These are phyloP conservation scores for Chaetura pelagica DNA, from an alignment of 2,113 vertebrate species.

Conservation along the genomic window DNA sequence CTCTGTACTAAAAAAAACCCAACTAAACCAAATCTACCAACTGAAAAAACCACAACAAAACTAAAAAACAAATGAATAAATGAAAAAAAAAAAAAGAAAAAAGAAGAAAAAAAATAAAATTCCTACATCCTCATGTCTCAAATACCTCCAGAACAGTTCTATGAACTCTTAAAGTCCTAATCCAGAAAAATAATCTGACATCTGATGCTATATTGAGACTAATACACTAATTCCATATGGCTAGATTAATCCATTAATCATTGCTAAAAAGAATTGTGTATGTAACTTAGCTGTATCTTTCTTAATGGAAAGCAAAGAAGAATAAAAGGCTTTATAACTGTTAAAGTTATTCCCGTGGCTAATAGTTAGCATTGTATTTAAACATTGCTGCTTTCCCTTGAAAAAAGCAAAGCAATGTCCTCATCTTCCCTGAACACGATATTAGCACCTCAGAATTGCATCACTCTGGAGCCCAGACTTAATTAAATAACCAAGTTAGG, in stretches of 20 bases:
- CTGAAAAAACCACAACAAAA: too few species aligned
- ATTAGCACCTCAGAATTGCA: neutral
- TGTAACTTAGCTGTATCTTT: constrained; percentile 5
- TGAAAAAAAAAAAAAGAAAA: too few species aligned
- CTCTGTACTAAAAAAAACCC: too few species aligned
- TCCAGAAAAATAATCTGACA: neutral
- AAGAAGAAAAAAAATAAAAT: neutral
- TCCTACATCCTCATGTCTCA: neutral
- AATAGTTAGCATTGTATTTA: neutral
- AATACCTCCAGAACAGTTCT: neutral
- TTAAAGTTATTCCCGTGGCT: neutral
- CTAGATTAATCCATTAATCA: constrained; percentile 55
- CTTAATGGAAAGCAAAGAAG: neutral
- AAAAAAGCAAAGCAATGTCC: neutral
- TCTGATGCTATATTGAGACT: constrained; percentile 31
- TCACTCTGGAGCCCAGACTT: neutral
- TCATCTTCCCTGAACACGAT: neutral
- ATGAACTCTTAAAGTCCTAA: neutral
- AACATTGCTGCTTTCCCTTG: neutral
- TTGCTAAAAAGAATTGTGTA: constrained; percentile 26
- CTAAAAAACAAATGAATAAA: too few species aligned
- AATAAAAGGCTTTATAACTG: neutral
- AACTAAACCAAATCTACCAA: neutral
- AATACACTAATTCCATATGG: neutral
- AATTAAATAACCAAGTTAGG: constrained; percentile 54